Conservation (phyloP, 2,888 invertebrate species). For the Pollenia angustigena region DNA sequence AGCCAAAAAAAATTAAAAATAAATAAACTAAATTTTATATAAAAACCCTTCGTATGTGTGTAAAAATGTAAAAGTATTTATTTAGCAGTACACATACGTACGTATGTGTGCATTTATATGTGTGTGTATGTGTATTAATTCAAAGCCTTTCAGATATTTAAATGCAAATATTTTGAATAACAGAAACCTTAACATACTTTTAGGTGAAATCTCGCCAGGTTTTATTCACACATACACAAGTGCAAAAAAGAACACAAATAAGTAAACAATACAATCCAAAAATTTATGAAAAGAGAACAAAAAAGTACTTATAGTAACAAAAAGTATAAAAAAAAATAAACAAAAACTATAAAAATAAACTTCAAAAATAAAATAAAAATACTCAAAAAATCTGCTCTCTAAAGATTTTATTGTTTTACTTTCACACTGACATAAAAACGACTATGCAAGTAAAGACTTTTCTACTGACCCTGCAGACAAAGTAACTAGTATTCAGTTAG, state of each 20-base stretch:
- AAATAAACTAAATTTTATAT: slow-evolving; percentile 1
- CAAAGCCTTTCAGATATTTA: neutral
- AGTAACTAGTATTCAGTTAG: no score
- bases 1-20: slow-evolving; percentile 16
- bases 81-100: neutral
- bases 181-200: slow-evolving; percentile 67
- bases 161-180: slow-evolving; percentile 50
- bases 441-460: slow-evolving; percentile 19
- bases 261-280: slow-evolving; percentile 23
- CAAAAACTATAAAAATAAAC: no score
- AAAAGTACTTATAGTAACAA: no score
- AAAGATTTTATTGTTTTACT: slow-evolving; percentile 52
- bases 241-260: neutral
- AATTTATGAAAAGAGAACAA: neutral
- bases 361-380: slow-evolving; percentile 9
- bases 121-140: neutral
- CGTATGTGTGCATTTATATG: neutral
- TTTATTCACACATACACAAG: neutral
- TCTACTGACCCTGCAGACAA: neutral
- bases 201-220: slow-evolving; percentile 49
- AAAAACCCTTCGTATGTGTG: neutral
- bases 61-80: neutral
- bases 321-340: no score
- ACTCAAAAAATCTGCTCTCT: slow-evolving; percentile 2
- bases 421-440: slow-evolving; percentile 30